Evolutionary conservation across 2,113 vertebrate genomes (phyloP), one percentile per base, ranked within the genome.

Genomic region (Myiozetetes cayanensis): DNA sequence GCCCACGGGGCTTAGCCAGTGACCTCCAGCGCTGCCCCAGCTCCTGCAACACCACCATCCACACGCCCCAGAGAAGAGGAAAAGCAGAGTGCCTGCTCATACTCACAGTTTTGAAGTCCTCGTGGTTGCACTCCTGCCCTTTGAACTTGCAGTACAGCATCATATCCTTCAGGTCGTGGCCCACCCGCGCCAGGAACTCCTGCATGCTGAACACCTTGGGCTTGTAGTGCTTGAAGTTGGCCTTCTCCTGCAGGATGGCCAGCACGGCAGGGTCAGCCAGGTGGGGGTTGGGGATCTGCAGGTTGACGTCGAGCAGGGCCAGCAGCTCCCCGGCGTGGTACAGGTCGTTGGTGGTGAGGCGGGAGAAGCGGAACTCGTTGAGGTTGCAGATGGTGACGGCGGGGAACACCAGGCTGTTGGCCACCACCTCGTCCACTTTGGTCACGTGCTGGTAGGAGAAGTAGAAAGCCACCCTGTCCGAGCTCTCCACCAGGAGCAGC

Each of bases 101-200:
- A 99, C 99, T 99, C 98, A 99, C 99, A 13, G 99, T 98, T 98
- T 98, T 99, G 98, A 99, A 99, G 98, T 99, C 99, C 49, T 96
- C 98, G 72, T 98, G 98, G 97, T 95, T 98, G 82, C 99, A 99
- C 89, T 99, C 99, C 90, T 99, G 98, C 23, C 99, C 99, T 94
- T 99, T 99, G 97, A 99, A 99, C 91, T 99, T 99, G 97, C 99
- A 99, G 97, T 99, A 99, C 28, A 99, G 98, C 98, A 99, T 98
- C 99, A 99, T 99, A 93, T 99, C 99, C 96, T 98, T 98, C 83
- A 99, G 98, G 97, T 99, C 99, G 0, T 99, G 99, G 84, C 99
- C 99, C 52, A 99, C 99, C 4, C 99, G 97, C 1, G 99, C 99
- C 37, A 98, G 97, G 97, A 99, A 99, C 98, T 99, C 99, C 92